A percentile compares a stretch with the other conserved stretches of the same genome.
phyloP scores from a whole-genome alignment of 2,888 invertebrate species.

The Ramazzottius varieornatus region DNA sequence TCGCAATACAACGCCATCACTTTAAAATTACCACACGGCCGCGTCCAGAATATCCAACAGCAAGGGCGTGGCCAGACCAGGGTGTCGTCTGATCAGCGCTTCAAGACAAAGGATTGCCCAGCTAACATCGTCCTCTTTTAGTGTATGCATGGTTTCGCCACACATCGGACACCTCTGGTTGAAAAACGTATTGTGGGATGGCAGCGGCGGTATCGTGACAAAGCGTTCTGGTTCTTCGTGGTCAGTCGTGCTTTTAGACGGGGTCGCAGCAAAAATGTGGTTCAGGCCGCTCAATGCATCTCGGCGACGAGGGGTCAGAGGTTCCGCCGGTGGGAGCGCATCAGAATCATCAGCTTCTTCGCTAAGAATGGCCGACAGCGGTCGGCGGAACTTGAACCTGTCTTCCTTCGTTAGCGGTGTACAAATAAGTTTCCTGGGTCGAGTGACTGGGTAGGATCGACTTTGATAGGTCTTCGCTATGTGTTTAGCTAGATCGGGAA shows the following conservation, averaged over 20 bases:
- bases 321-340: background rate
- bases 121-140: slow-evolving; percentile 63
- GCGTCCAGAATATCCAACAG: slow-evolving; percentile 66
- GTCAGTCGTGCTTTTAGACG: background rate
- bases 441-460: background rate
- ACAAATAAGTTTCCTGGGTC: background rate
- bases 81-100: slow-evolving; percentile 85
- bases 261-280: background rate
- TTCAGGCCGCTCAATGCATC: background rate
- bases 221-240: background rate
- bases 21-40: slow-evolving; percentile 43
- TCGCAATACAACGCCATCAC: slow-evolving; percentile 6
- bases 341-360: background rate
- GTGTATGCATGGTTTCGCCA: background rate
- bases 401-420: slow-evolving; percentile 3
- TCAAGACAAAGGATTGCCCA: slow-evolving; percentile 72
- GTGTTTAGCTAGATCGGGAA: background rate
- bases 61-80: slow-evolving; percentile 64
- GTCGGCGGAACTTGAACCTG: background rate
- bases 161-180: background rate
- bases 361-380: slow-evolving; percentile 3
- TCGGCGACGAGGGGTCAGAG: background rate
- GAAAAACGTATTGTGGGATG: slow-evolving; percentile 1
- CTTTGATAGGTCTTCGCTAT: background rate
- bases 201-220: background rate